Base-by-base conservation (phyloP, 2,797 vertebrate genomes). In the Etheostoma nigrum region DNA sequence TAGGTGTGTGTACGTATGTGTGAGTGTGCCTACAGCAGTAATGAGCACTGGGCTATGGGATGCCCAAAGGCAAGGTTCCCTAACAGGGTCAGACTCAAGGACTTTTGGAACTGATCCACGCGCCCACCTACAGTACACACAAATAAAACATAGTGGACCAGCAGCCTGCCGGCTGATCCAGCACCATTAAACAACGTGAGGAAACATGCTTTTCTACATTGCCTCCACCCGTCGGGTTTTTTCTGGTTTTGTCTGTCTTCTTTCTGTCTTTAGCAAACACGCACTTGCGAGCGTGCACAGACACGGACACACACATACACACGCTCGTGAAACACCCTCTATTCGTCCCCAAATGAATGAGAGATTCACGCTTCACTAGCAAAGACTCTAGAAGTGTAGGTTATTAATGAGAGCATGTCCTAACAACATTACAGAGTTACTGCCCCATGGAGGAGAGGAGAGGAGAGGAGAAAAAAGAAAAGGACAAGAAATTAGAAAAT, bases 401-500 rank as follows among this genome's bases (percentile, higher is more conserved):
- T 92, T 93, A 92, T 92, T 92, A 92, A 93, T 93, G 91, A 91
- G 90, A 90, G 90, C 89, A 87, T 89, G 91, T 92, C 90, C 91
- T 86, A 82, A 89, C 91, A 89, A 90, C 87, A 86, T 89, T 89
- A 89, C 74, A 87, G 85, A 92, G 85, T 81, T 70, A 70, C 84
- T 87, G 83, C 70, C 81, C 83, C 88, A 84, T 73, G 64, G 82
- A 89, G 74, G 27, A 47, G 68, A 64, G 36, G 60, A 65, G 71
- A 76, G 48, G 51, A 58, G 52, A 21, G 18, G 44, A 47, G 48
- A 36, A 13, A 53, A 36, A 42, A 25, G 21, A 55, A 25, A 36
- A n/a, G 19, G 53, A n/a, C 11, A 36, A 4, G 54, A 63, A 18
- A 55, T 11, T 12, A 40, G 10, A 40, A 40, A 25, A 23, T 3